These are phyloP conservation scores for Xestobium rufovillosum DNA, from an alignment of 2,888 invertebrate genomes.

Conservation along the genomic window DNA sequence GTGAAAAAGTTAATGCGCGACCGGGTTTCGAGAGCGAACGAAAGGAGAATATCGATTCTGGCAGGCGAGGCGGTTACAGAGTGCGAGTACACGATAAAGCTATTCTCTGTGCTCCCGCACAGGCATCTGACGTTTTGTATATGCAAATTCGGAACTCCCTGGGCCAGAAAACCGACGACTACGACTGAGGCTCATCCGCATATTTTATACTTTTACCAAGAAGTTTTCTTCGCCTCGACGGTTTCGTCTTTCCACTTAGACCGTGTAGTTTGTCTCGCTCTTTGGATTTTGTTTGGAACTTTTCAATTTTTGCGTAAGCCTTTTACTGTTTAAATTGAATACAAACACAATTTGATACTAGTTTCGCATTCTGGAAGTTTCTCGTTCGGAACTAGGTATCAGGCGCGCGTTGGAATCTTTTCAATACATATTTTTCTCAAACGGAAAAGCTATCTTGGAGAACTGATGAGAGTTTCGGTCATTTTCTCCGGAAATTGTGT, in stretches of 20 bases:
- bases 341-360: conserved; percentile 2
- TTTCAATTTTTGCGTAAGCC: conserved; percentile 8
- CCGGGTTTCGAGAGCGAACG: too few relatives aligned
- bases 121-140: conserved; percentile 17
- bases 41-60: background rate
- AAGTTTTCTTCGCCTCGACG: conserved; percentile 23
- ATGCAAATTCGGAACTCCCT: conserved; percentile 17
- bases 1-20: too few relatives aligned
- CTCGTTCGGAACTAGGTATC: too few relatives aligned
- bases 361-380: too few relatives aligned
- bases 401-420: too few relatives aligned
- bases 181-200: conserved; percentile 20
- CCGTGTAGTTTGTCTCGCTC: conserved; percentile 17
- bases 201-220: conserved; percentile 23
- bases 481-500: too few relatives aligned
- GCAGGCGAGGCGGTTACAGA: conserved; percentile 1
- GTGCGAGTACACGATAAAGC: conserved; percentile 3
- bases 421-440: too few relatives aligned
- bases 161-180: conserved; percentile 18
- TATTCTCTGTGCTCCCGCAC: conserved; percentile 2
- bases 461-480: too few relatives aligned
- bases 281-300: conserved; percentile 11
- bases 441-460: too few relatives aligned
- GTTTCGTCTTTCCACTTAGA: conserved; percentile 22
- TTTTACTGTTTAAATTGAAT: conserved; percentile 2